Evolutionary conservation across 2,888 invertebrate genomes (phyloP).

Genomic region (Drosophila buzzatii): DNA sequence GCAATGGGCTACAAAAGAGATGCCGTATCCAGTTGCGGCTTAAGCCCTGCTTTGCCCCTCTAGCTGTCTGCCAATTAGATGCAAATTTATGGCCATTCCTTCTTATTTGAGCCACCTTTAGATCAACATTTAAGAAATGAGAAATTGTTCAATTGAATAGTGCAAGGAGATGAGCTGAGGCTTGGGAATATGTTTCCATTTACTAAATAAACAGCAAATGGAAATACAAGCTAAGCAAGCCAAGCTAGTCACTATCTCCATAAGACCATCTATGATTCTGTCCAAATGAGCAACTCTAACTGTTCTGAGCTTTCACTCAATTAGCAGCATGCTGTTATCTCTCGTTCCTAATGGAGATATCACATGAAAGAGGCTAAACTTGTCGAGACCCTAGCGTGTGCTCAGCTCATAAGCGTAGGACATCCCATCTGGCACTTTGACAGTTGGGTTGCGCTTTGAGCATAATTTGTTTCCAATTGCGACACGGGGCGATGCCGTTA

Average conservation of each 20-base stretch:
- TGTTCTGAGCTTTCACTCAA: not conserved
- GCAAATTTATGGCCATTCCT: constrained; percentile 68
- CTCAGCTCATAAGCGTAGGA: constrained; percentile 15
- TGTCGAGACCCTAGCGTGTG: constrained; percentile 38
- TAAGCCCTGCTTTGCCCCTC: constrained; percentile 38
- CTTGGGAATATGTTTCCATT: not conserved
- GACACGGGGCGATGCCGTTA: constrained; percentile 46
- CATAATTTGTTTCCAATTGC: constrained; percentile 80
- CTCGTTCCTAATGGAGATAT: constrained; percentile 38
- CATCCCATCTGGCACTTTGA: constrained; percentile 49
- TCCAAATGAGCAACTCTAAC: not conserved
- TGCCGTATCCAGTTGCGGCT: constrained; percentile 11
- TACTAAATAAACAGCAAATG: not conserved
- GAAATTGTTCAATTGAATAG: constrained; percentile 15
- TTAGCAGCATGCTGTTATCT: constrained; percentile 1
- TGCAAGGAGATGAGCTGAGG: not conserved
- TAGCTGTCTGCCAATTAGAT: constrained; percentile 75
- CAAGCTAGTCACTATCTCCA: not conserved
- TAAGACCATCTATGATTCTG: not conserved
- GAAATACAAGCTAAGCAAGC: not conserved
- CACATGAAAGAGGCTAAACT: constrained; percentile 25
- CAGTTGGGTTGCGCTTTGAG: constrained; percentile 70
- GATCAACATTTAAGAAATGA: constrained; percentile 22
- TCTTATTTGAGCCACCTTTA: constrained; percentile 25
- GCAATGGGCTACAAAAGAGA: constrained; percentile 11